Base-by-base conservation (phyloP, 2,888 invertebrate genomes). In the Diploptera punctata region DNA sequence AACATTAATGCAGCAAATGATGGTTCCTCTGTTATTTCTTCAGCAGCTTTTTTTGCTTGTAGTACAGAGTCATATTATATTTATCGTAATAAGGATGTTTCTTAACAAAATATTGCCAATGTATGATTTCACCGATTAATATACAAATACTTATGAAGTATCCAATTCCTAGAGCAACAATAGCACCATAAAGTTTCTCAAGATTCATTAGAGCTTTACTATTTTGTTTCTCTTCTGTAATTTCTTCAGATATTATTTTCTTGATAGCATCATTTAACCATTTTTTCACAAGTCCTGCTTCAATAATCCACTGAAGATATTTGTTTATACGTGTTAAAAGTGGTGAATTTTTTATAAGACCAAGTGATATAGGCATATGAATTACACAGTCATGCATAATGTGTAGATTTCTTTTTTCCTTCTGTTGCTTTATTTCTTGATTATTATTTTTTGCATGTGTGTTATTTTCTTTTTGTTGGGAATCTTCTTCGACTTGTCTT, bases 371-470 rank as follows among this genome's bases (percentile, higher is more conserved):
- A 0, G 94, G 94, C 87, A 93, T 92, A 76, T 90, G 89, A 4
- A 94, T 89, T 0, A 91, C 88, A 80, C 95, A 95, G 75, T 93
- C 91, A 1, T 86, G 84, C 94, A 95, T 95, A 10, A 95, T 91
- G 78, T 95, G 94, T 70, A 95, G 82, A 16, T 49, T 65, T 29
- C 24, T 29, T n/a, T 71, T 33, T 3, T 43, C 47, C 5, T 26
- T 13, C 9, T 21, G 16, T 16, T 13, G 31, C 47, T 73, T 7
- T 75, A 70, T 4, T 76, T 73, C 4, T 18, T 4, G n/a, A 1
- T 43, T 19, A 7, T n/a, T 24, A n/a, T 31, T 29, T 5, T 43
- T 44, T 5, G n/a, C 16, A 9, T 29, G 9, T 9, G 3, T 9
- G 13, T 43, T 9, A 18, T 69, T 31, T 29, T 24, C 1, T 10